Conservation (phyloP, 2,113 vertebrate species). For the Danionella cerebrum region DNA sequence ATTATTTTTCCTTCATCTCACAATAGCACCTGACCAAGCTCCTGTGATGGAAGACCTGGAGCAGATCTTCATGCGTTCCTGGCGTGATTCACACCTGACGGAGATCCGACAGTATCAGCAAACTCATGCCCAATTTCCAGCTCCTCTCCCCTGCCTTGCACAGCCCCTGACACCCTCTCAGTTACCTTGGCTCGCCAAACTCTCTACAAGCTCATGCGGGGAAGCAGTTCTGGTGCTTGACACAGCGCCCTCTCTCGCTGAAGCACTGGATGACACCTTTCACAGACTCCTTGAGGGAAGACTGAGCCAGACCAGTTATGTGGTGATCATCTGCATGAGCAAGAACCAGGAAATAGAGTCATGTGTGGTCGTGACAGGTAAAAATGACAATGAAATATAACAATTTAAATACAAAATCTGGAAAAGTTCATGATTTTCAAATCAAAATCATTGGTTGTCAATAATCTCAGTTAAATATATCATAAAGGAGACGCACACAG, state of each 20-base stretch:
- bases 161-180: constrained; percentile 77
- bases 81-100: constrained; percentile 85
- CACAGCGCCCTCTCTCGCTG: constrained; percentile 76
- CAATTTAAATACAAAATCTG: background rate
- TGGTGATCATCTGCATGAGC: constrained; percentile 83
- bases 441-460: no score
- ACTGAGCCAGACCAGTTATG: constrained; percentile 83
- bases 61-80: constrained; percentile 92
- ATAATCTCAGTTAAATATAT: no score
- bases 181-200: constrained; percentile 89
- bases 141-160: constrained; percentile 56
- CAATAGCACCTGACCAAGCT: constrained; percentile 81
- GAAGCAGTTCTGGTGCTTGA: constrained; percentile 83
- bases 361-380: constrained; percentile 90
- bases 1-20: background rate
- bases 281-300: constrained; percentile 76
- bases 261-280: constrained; percentile 86
- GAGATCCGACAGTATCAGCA: constrained; percentile 90
- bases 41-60: constrained; percentile 93
- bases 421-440: no score
- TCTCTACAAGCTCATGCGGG: constrained; percentile 88
- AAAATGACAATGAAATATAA: background rate
- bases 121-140: constrained; percentile 57
- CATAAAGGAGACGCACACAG: no score
- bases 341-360: constrained; percentile 79